Evolutionary conservation across 2,888 invertebrate genomes (phyloP).

Genomic region (Drosophila picticornis): DNA sequence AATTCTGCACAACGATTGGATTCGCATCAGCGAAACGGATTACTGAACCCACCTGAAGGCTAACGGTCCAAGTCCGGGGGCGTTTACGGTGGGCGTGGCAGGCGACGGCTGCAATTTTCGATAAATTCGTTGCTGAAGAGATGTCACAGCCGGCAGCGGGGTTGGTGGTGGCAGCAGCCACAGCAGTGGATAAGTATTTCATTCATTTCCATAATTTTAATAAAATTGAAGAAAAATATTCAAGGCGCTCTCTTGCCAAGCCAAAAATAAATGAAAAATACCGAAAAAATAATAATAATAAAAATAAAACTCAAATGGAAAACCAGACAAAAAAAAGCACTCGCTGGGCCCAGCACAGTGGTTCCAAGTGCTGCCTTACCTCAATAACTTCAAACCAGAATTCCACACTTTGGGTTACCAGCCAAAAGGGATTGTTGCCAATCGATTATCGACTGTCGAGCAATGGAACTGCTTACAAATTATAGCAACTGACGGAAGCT

Average conservation of each 20-base stretch:
- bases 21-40: conserved; percentile 76
- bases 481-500: not conserved
- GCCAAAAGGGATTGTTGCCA: not conserved
- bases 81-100: conserved; percentile 18
- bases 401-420: not conserved
- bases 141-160: conserved; percentile 42
- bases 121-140: conserved; percentile 69
- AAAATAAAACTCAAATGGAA: conserved; percentile 51
- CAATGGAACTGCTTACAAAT: not conserved
- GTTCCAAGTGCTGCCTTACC: not conserved
- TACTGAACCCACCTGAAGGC: conserved; percentile 61
- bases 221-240: conserved; percentile 80
- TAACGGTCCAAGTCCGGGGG: conserved; percentile 1
- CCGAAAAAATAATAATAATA: conserved; percentile 8
- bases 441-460: not conserved
- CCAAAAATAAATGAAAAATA: conserved; percentile 24
- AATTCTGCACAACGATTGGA: conserved; percentile 71
- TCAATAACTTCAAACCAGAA: not conserved
- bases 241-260: conserved; percentile 53
- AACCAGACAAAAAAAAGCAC: conserved; percentile 50
- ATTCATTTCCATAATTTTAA: conserved; percentile 82
- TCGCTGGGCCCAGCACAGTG: conserved; percentile 27
- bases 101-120: conserved; percentile 73
- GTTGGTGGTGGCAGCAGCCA: not conserved
- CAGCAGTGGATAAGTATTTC: conserved; percentile 67